Conservation (phyloP, 2,797 vertebrate species). For the Poeciliopsis infans region DNA sequence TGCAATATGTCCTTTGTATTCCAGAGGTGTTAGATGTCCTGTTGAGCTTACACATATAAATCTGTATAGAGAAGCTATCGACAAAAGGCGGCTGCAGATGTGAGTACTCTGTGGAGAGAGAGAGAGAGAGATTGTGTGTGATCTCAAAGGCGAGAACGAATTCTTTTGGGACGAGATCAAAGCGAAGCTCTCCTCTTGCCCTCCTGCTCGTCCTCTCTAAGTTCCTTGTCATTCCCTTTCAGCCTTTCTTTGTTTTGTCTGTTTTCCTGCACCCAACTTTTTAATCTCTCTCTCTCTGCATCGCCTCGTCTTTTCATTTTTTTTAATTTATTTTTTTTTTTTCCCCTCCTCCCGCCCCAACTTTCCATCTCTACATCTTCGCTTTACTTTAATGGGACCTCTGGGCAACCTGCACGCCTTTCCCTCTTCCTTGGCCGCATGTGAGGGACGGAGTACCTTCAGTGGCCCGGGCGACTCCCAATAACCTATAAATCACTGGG, state of each 20-base stretch:
- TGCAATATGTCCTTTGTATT: not conserved
- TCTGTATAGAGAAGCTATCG: not conserved
- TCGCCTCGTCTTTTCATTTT: conserved; percentile 17
- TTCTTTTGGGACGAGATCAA: conserved; percentile 69
- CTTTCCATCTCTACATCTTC: conserved; percentile 24
- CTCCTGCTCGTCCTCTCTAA: conserved; percentile 34
- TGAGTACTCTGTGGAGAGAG: conserved; percentile 4
- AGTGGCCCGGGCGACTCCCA: conserved; percentile 69
- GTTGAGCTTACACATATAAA: not conserved
- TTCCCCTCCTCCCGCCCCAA: too few relatives aligned
- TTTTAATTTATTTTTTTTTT: not conserved
- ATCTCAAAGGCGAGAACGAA: conserved; percentile 69
- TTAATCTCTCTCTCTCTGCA: conserved; percentile 1
- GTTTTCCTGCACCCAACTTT: conserved; percentile 38
- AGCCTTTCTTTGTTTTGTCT: conserved; percentile 35
- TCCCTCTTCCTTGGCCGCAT: conserved; percentile 34
- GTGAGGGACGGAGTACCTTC: conserved; percentile 67
- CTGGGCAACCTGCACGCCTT: conserved; percentile 40
- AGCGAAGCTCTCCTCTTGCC: conserved; percentile 59
- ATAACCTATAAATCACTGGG: conserved; percentile 79
- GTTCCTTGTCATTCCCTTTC: not conserved
- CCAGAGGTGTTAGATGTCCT: not conserved
- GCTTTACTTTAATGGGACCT: conserved; percentile 24
- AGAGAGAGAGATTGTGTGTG: conserved; percentile 22
- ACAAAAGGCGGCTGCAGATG: not conserved